These are phyloP conservation scores for Triplophysa tibetana DNA, from an alignment of 2,113 vertebrate genomes.

Conservation along the genomic window DNA sequence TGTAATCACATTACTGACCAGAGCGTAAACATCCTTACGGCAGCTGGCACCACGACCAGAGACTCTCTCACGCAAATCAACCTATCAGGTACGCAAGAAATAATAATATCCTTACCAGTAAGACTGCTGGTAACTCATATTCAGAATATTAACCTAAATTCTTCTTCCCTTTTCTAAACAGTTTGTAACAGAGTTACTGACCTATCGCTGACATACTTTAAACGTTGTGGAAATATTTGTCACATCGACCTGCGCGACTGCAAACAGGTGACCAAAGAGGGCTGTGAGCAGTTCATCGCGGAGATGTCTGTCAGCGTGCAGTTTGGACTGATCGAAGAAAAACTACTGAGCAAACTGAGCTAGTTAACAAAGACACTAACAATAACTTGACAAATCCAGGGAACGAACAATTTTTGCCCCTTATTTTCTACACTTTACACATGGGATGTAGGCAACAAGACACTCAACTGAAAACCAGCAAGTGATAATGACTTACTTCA, in stretches of 20 bases:
- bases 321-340: constrained; percentile 91
- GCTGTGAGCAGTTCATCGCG: constrained; percentile 91
- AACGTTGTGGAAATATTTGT: constrained; percentile 95
- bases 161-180: constrained; percentile 54
- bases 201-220: constrained; percentile 95
- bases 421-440: constrained; percentile 12
- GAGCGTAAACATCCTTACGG: constrained; percentile 93
- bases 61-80: constrained; percentile 93
- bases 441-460: not conserved
- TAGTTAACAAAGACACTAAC: constrained; percentile 68
- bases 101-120: not conserved
- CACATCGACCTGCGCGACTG: constrained; percentile 95
- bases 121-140: not conserved
- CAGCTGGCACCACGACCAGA: constrained; percentile 90
- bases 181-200: constrained; percentile 96
- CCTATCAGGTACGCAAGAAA: constrained; percentile 81
- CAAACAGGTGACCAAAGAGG: constrained; percentile 93
- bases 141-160: not conserved
- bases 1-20: constrained; percentile 96
- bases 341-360: constrained; percentile 93
- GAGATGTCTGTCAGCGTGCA: constrained; percentile 97
- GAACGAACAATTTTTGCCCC: not conserved
- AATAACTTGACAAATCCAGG: constrained; percentile 3
- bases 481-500: not conserved
- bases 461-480: constrained; percentile 19